Evolutionary conservation across 2,113 vertebrate genomes (phyloP).

Genomic region (Catharus fuscescens): DNA sequence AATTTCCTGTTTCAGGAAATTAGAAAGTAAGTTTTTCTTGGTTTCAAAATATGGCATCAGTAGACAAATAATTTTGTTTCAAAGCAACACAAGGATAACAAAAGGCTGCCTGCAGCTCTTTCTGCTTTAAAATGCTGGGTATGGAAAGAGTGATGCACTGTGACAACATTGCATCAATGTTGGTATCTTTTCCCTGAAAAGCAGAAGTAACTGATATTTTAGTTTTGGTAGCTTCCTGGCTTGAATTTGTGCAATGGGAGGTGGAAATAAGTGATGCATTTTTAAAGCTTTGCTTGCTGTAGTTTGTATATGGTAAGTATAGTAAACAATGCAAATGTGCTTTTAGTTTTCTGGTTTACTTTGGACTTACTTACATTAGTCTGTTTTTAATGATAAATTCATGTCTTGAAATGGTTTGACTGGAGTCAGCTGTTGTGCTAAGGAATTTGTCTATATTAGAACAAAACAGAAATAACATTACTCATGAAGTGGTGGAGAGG

Average conservation of each 20-base stretch:
- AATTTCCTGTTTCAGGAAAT: not conserved
- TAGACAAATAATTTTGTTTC: not conserved
- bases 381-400: slow-evolving; percentile 14
- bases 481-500: not conserved
- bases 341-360: slow-evolving; percentile 21
- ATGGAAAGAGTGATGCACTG: not conserved
- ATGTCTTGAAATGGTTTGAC: not conserved
- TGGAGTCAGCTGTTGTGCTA: not conserved
- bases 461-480: not conserved
- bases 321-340: not conserved
- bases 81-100: not conserved
- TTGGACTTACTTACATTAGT: not conserved
- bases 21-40: not conserved
- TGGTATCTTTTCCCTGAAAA: not conserved
- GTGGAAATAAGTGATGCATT: not conserved
- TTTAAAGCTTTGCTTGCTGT: not conserved
- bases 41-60: not conserved
- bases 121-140: not conserved
- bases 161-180: not conserved
- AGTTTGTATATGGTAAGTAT: not conserved
- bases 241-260: not conserved
- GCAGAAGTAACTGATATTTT: not conserved
- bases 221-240: not conserved
- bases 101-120: not conserved
- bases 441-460: not conserved